Evolutionary conservation across 2,888 invertebrate species (phyloP).

Genomic region (Alentia gelatinosa): DNA sequence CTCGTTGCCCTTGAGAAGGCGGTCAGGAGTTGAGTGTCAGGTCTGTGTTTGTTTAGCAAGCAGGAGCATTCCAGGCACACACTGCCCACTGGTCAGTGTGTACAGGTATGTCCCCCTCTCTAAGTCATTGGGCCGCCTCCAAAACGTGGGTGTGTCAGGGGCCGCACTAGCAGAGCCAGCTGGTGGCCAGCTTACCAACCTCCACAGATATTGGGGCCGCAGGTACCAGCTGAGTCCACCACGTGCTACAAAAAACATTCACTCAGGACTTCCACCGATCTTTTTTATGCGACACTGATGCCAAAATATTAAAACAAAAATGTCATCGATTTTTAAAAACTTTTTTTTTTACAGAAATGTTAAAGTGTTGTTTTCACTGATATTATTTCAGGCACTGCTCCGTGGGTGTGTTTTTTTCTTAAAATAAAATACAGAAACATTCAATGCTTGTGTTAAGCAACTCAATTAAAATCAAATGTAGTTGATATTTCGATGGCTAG

Average conservation of each 20-base stretch:
- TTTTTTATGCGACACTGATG: background rate
- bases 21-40: background rate
- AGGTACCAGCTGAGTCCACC: constrained; percentile 14
- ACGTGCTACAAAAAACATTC: constrained; percentile 19
- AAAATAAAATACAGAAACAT: too few species aligned
- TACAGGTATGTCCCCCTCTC: constrained; percentile 5
- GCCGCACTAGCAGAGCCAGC: background rate
- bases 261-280: constrained; percentile 6
- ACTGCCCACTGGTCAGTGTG: background rate
- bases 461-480: too few species aligned
- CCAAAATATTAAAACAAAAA: background rate
- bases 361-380: background rate
- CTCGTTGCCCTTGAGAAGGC: too few species aligned
- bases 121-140: background rate
- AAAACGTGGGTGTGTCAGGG: background rate
- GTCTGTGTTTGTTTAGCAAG: constrained; percentile 18
- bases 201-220: background rate
- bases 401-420: too few species aligned
- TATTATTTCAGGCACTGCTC: background rate
- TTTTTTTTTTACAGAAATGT: background rate
- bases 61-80: constrained; percentile 1
- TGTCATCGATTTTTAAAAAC: background rate
- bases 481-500: too few species aligned
- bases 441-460: too few species aligned
- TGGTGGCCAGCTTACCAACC: background rate